Base-by-base conservation (phyloP, 1,140 invertebrate genomes). In the Aphaenogaster ashmeadi region DNA sequence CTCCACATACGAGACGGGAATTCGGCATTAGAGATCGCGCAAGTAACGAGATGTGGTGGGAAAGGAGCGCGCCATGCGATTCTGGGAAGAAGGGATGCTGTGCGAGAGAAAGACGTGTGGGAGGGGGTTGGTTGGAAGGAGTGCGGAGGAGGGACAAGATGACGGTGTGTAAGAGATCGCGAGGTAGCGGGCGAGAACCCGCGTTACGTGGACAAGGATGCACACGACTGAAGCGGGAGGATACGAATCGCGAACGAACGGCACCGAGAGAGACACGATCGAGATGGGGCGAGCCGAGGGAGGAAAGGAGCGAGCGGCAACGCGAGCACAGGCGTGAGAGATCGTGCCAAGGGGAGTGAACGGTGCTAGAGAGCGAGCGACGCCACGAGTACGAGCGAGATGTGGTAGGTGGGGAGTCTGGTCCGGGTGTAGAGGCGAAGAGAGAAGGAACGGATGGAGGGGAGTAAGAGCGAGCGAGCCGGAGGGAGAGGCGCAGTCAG, bases 401-500 rank as follows among this genome's bases (percentile, higher is more conserved):
- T 18, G 62, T 50, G 21, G 13, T 56, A 69, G 89, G 77, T 71
- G 44, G 83, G 64, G 87, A 67, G 56, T 58, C 41, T 13, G 44
- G 38, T 62, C 15, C 67, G 36, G 69, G 52, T 87, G 90, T 58
- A 58, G 87, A 78, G 72, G 79, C 60, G 79, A 88, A 88, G 87
- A 86, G 89, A 89, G 91, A 87, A 85, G 86, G 62, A 88, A 27
- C 74, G 72, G 84, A 87, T 88, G 89, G 89, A 84, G 89, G 87
- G 86, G 89, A 90, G 92, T 90, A 91, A 92, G 90, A 89, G 84
- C 86, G 69, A 79, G 72, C 87, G 91, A 91, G 89, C 79, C 92
- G 69, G 80, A 92, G 92, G 91, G 94, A 93, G 94, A 93, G 93
- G 92, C 92, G 91, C 93, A 94, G 94, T 94, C 93, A 94, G 94